phyloP scores from a whole-genome alignment of 53 echinoderm and acorn worm genomes.

The Crossaster papposus region DNA sequence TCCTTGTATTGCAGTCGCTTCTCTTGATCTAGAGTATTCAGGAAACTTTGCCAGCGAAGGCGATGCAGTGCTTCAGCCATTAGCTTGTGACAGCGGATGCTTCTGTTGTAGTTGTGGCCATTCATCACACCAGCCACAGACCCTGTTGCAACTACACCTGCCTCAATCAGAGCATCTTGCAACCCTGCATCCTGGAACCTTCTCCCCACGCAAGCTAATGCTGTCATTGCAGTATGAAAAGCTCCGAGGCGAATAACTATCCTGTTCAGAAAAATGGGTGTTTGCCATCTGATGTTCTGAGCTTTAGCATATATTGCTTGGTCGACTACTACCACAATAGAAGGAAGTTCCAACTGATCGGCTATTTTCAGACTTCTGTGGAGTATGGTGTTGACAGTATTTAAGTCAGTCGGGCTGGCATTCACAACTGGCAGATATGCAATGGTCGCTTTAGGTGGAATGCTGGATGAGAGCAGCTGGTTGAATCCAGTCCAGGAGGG shows the following conservation, averaged over 20 bases:
- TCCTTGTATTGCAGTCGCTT: too few relatives aligned
- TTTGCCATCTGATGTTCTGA: slow-evolving; percentile 66
- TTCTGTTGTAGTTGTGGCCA: slow-evolving; percentile 61
- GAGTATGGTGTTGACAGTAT: slow-evolving; percentile 56
- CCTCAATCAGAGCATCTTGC: slow-evolving; percentile 42
- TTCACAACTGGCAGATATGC: slow-evolving; percentile 68
- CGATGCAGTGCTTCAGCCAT: too few relatives aligned
- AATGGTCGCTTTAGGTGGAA: not conserved
- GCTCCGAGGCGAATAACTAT: slow-evolving; percentile 61
- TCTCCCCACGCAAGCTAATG: slow-evolving; percentile 47
- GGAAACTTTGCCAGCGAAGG: slow-evolving; percentile 61
- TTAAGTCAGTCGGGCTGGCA: too few relatives aligned
- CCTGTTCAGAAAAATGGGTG: slow-evolving; percentile 42
- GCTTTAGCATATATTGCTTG: slow-evolving; percentile 73
- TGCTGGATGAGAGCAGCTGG: too few relatives aligned
- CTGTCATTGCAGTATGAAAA: slow-evolving; percentile 60
- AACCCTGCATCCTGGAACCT: slow-evolving; percentile 57
- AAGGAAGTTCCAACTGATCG: too few relatives aligned
- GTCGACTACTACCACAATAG: slow-evolving; percentile 76
- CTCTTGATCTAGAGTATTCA: slow-evolving; percentile 33
- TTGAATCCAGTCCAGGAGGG: too few relatives aligned
- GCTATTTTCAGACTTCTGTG: slow-evolving; percentile 49
- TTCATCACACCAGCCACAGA: slow-evolving; percentile 58
- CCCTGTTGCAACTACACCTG: slow-evolving; percentile 44
- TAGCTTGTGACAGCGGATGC: slow-evolving; percentile 43